phyloP scores from a whole-genome alignment of 2,113 vertebrate species.

The Clarias magur region DNA sequence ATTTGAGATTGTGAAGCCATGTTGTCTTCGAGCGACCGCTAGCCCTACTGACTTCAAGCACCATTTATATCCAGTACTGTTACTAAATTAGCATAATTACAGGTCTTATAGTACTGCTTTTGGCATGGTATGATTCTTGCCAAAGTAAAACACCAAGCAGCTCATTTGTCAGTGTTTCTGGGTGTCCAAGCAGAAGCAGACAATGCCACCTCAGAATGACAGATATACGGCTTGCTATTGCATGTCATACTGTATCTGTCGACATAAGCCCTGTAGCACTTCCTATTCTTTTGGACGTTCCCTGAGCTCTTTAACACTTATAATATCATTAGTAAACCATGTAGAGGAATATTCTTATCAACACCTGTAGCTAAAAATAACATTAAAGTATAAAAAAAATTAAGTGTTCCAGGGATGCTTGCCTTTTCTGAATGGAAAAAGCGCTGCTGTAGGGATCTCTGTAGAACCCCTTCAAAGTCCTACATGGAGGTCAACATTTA shows the following conservation, averaged over 20 bases:
- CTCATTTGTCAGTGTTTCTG: background rate
- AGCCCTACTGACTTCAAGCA: background rate
- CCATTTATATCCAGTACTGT: background rate
- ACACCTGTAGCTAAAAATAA: background rate
- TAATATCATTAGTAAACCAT: background rate
- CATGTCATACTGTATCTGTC: background rate
- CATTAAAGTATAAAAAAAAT: background rate
- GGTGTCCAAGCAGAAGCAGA: background rate
- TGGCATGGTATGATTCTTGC: background rate
- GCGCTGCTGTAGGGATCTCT: background rate
- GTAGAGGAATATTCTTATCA: too few relatives aligned
- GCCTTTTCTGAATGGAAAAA: background rate
- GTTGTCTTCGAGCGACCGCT: background rate
- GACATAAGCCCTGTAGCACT: background rate
- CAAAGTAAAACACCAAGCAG: conserved; percentile 3
- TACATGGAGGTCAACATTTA: background rate
- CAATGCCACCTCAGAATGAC: background rate
- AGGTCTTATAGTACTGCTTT: background rate
- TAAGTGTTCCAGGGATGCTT: background rate
- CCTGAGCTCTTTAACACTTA: background rate
- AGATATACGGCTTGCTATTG: background rate
- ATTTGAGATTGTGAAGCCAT: conserved; percentile 11
- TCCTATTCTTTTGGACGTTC: background rate
- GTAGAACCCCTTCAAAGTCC: background rate
- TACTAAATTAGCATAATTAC: conserved; percentile 13